Base-by-base conservation (phyloP, 1,140 invertebrate genomes). In the Papilio xuthus region DNA sequence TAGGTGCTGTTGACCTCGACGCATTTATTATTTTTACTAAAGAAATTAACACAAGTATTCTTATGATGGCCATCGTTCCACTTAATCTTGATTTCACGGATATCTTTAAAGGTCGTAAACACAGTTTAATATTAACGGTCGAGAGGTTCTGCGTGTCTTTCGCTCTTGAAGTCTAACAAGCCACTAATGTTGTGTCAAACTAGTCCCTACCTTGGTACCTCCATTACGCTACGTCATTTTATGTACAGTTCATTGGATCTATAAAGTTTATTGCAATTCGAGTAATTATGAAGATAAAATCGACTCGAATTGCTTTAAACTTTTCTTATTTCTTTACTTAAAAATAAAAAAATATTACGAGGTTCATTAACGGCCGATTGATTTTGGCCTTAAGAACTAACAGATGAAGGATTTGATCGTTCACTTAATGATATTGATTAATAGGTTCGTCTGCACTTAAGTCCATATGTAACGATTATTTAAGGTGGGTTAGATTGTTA, bases 1-100 rank as follows among this genome's bases (percentile, higher is more conserved):
- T 77, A 13, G 90, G 90, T 42, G 86, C 81, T n/a, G 80, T 77
- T n/a, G 83, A 77, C 72, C 82, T 82, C 53, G 76, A 86, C 0
- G 78, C 78, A 12, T 70, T 41, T 18, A 74, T 70, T 23, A 73
- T 73, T 73, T 47, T 20, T 60, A 78, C 26, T 10, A 76, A 20
- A 8, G 56, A 69, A 41, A 79, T 23, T 15, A 75, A 44, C 12
- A 77, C 47, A 75, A 73, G 23, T 15, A 71, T 53, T 72, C 26
- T 77, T 67, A 76, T 32, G 26, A 67, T 32, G 60, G 60, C 13
- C 60, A 67, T 67, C 23, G 60, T 67, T 67, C 60, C 26, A 67
- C 23, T 67, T 67, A 60, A 60, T 26, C n/a, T 2, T 15, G 60
- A 67, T 67, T 18, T 67, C 23, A 67, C 56, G 23, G 12, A 26